Percentiles rank a stretch among this genome's conserved stretches.
These are phyloP conservation scores for Triplophysa tibetana DNA, from an alignment of 2,113 vertebrate genomes.

Conservation along the genomic window DNA sequence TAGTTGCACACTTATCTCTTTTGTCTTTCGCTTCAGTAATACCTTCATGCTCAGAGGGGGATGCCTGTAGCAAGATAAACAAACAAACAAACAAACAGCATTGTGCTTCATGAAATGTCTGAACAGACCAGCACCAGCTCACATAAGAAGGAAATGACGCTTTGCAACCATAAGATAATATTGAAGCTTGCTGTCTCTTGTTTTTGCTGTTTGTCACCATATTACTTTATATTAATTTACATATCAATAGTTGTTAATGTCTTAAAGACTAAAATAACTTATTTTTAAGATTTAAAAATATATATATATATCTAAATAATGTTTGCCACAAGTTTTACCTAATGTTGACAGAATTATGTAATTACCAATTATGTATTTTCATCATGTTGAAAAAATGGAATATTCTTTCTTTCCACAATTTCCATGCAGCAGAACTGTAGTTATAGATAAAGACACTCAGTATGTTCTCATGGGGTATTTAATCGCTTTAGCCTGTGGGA, in stretches of 20 bases:
- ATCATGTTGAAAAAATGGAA: not conserved
- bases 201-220: too few relatives aligned
- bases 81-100: not conserved
- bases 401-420: slow-evolving; percentile 6
- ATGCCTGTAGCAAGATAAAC: not conserved
- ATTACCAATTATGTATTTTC: not conserved
- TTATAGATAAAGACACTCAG: slow-evolving; percentile 24
- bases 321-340: not conserved
- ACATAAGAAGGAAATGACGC: not conserved
- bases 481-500: slow-evolving; percentile 56
- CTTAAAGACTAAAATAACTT: too few relatives aligned
- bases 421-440: not conserved
- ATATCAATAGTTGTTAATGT: too few relatives aligned
- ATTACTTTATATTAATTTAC: too few relatives aligned
- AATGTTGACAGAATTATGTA: not conserved
- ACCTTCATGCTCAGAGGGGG: not conserved
- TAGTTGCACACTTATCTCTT: not conserved
- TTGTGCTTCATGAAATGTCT: slow-evolving; percentile 4
- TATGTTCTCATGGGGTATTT: not conserved
- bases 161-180: not conserved
- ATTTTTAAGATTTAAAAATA: not conserved
- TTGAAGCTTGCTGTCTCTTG: too few relatives aligned
- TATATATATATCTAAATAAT: too few relatives aligned
- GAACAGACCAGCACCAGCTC: not conserved
- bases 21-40: not conserved